Conservation (phyloP, 2,113 vertebrate species). For the Poecilia latipinna region DNA sequence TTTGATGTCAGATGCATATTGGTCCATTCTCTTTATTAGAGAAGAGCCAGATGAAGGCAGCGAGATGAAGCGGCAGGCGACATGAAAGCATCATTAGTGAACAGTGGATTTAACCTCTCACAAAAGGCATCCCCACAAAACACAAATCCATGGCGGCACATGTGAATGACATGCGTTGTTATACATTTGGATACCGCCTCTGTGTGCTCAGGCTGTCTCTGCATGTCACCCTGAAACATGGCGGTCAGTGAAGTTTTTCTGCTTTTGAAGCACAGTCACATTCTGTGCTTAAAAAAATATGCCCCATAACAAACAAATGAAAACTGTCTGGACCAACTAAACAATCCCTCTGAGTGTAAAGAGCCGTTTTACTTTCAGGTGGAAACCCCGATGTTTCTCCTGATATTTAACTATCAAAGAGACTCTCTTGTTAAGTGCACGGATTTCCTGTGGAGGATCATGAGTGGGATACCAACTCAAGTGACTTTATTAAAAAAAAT, state of each 20-base stretch:
- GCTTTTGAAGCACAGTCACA: neutral
- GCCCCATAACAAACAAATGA: too few species aligned
- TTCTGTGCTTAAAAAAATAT: too few species aligned
- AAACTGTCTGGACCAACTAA: neutral
- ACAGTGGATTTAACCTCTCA: slow-evolving; percentile 70
- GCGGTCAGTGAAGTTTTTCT: neutral
- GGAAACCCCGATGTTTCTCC: neutral
- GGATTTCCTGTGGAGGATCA: too few species aligned
- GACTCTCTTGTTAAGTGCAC: neutral
- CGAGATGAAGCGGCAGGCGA: slow-evolving; percentile 50
- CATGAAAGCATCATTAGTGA: slow-evolving; percentile 72
- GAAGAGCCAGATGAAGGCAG: slow-evolving; percentile 34
- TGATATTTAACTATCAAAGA: neutral
- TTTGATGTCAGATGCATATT: slow-evolving; percentile 71
- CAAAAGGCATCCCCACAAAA: slow-evolving; percentile 57
- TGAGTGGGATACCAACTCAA: neutral
- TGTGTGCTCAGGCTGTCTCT: neutral
- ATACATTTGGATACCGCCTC: slow-evolving; percentile 7
- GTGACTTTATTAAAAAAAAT: neutral
- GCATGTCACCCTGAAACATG: neutral
- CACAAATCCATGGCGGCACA: slow-evolving; percentile 50
- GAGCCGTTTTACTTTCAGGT: neutral
- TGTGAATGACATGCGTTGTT: slow-evolving; percentile 19
- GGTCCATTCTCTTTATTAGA: slow-evolving; percentile 58
- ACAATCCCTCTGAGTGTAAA: neutral